Evolutionary conservation across 2,113 vertebrate genomes (phyloP).

Genomic region (Vulpes vulpes): DNA sequence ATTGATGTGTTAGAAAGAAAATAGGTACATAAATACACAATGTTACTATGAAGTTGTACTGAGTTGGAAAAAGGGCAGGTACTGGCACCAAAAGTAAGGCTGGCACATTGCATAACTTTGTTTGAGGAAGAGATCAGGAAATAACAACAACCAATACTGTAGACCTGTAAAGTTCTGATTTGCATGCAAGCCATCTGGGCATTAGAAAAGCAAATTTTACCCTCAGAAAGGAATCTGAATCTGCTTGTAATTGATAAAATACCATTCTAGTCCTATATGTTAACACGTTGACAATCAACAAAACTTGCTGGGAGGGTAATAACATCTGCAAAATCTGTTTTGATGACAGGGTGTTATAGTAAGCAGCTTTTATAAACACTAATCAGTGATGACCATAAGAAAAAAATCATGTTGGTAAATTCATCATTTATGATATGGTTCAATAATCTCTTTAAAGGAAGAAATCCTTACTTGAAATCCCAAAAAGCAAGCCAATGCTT

Average conservation of each 20-base stretch:
- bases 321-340: neutral
- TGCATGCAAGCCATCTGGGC: neutral
- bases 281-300: neutral
- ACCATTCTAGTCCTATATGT: neutral
- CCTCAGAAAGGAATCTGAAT: neutral
- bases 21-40: neutral
- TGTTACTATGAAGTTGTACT: neutral
- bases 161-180: neutral
- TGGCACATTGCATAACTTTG: neutral
- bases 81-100: slow-evolving; percentile 23
- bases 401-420: neutral
- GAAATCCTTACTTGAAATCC: neutral
- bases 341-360: neutral
- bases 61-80: neutral
- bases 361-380: neutral
- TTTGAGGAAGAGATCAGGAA: neutral
- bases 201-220: slow-evolving; percentile 42
- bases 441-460: slow-evolving; percentile 12
- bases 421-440: neutral
- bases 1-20: neutral
- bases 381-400: neutral
- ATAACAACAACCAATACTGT: neutral
- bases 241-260: slow-evolving; percentile 22
- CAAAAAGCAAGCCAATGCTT: neutral
- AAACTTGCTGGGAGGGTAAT: neutral